These are phyloP conservation scores for Lepidurus apus DNA, from an alignment of 1,140 invertebrate genomes.

Conservation along the genomic window DNA sequence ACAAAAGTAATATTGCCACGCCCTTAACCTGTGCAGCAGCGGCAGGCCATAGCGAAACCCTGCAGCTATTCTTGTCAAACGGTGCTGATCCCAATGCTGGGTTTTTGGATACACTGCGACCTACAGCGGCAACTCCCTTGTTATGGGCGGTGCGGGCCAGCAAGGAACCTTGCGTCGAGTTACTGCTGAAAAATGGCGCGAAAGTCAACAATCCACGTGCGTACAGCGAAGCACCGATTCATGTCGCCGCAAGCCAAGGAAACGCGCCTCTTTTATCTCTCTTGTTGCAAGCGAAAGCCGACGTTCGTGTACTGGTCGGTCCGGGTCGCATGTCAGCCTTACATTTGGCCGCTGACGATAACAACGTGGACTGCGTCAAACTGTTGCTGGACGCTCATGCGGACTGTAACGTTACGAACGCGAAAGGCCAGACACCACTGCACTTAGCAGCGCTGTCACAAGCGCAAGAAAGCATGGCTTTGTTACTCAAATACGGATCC, in stretches of 20 bases:
- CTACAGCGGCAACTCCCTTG: slow-evolving; percentile 55
- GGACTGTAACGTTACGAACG: slow-evolving; percentile 44
- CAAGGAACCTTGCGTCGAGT: slow-evolving; percentile 59
- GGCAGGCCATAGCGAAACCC: slow-evolving; percentile 52
- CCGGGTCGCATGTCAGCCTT: slow-evolving; percentile 56
- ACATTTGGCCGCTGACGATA: slow-evolving; percentile 64
- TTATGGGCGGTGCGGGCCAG: slow-evolving; percentile 69
- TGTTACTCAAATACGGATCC: slow-evolving; percentile 58
- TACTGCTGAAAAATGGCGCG: slow-evolving; percentile 61
- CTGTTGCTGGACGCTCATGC: slow-evolving; percentile 47
- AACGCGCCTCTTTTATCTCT: slow-evolving; percentile 60
- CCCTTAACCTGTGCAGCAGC: slow-evolving; percentile 65
- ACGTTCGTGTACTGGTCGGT: slow-evolving; percentile 65
- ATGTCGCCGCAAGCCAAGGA: slow-evolving; percentile 69
- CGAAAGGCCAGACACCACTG: slow-evolving; percentile 65
- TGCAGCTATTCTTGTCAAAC: slow-evolving; percentile 56
- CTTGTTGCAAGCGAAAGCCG: slow-evolving; percentile 63
- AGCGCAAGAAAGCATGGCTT: slow-evolving; percentile 68
- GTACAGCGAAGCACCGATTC: slow-evolving; percentile 64
- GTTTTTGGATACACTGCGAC: slow-evolving; percentile 42
- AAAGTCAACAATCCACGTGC: slow-evolving; percentile 71
- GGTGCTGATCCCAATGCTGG: slow-evolving; percentile 68
- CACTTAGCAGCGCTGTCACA: slow-evolving; percentile 70
- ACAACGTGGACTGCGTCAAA: slow-evolving; percentile 44
- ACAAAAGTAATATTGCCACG: slow-evolving; percentile 58